A percentile compares a stretch with the other conserved stretches of the same genome.
These are phyloP conservation scores for Ennomos erosarius DNA, from an alignment of 2,888 invertebrate genomes.

Conservation along the genomic window DNA sequence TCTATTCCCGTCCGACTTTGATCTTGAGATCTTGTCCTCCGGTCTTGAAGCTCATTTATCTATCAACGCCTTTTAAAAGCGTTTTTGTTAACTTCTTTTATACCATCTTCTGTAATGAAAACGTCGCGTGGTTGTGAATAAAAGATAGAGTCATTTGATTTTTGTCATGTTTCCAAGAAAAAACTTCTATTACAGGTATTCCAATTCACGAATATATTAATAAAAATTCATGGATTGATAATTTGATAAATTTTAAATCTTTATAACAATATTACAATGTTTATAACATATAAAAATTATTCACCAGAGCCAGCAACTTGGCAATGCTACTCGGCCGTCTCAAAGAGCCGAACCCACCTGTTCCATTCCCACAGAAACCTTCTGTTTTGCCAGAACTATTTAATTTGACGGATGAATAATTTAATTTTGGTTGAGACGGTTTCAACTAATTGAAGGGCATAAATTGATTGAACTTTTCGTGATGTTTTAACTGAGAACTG, in stretches of 20 bases:
- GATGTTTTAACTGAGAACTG: neutral
- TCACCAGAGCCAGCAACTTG: slow-evolving; percentile 19
- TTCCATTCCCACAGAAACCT: slow-evolving; percentile 12
- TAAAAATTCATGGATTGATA: no score
- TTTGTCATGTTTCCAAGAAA: no score
- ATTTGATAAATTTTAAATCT: no score
- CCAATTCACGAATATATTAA: no score
- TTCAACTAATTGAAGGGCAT: slow-evolving; percentile 27
- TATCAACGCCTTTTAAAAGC: slow-evolving; percentile 12
- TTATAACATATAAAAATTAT: slow-evolving; percentile 17
- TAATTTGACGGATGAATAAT: slow-evolving; percentile 36
- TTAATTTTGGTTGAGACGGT: slow-evolving; percentile 22
- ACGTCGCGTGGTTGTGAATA: no score
- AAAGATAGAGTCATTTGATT: no score
- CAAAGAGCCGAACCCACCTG: slow-evolving; percentile 29
- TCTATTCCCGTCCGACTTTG: slow-evolving; percentile 24
- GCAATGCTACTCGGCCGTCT: slow-evolving; percentile 19
- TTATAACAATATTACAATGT: slow-evolving; percentile 5
- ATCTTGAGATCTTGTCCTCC: slow-evolving; percentile 30
- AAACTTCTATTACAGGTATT: no score
- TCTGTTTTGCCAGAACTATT: slow-evolving; percentile 22
- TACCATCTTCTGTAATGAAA: no score
- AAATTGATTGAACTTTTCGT: neutral
- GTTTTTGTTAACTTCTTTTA: no score
- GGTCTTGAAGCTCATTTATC: slow-evolving; percentile 25